Conservation (phyloP, 2,797 vertebrate species). For the Holocentrus rufus region DNA sequence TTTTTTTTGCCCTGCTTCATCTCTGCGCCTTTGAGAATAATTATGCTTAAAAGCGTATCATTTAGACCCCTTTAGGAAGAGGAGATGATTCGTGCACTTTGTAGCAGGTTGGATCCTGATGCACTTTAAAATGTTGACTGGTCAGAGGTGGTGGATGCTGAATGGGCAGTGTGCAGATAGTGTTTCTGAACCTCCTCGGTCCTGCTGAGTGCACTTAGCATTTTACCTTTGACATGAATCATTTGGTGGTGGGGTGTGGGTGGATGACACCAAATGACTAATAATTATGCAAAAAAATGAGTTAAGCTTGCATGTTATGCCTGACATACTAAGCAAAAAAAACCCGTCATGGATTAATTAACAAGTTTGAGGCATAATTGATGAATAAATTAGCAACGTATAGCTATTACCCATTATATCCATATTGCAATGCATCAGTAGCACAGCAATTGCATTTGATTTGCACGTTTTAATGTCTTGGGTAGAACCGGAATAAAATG, state of each 20-base stretch:
- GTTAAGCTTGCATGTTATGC: neutral
- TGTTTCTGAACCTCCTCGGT: neutral
- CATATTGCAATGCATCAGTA: neutral
- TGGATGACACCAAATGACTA: neutral
- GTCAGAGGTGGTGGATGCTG: conserved; percentile 45
- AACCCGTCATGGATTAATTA: neutral
- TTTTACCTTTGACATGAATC: conserved; percentile 15
- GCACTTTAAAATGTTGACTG: conserved; percentile 55
- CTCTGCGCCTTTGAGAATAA: conserved; percentile 71
- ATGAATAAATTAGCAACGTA: neutral
- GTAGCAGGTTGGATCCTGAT: conserved; percentile 38
- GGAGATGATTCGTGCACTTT: conserved; percentile 56
- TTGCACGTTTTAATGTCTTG: neutral
- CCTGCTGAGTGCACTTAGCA: neutral
- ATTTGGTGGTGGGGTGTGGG: neutral
- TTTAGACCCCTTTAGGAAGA: conserved; percentile 62
- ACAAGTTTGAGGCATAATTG: neutral
- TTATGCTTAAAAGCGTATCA: conserved; percentile 78
- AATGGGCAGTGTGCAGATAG: conserved; percentile 19
- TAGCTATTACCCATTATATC: neutral
- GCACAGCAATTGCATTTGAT: neutral
- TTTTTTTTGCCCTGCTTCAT: conserved; percentile 58
- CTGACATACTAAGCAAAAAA: neutral
- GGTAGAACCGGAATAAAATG: neutral
- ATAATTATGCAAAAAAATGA: neutral